Evolutionary conservation across 2,113 vertebrate genomes (phyloP).

Genomic region (Engraulis encrasicolus): DNA sequence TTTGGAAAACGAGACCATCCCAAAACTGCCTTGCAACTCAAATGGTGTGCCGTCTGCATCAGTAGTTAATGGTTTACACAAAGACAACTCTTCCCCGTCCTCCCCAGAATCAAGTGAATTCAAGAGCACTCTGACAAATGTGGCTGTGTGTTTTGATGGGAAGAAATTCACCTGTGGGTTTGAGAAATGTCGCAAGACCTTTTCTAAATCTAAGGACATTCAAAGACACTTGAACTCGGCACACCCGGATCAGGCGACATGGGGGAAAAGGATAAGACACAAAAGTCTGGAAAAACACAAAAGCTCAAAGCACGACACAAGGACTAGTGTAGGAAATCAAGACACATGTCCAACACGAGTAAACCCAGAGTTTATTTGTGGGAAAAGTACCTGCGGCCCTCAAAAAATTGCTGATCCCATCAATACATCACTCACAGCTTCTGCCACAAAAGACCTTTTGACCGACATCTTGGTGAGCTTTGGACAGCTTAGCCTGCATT

Average conservation of each 20-base stretch:
- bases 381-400: slow-evolving; percentile 29
- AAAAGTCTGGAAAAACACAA: slow-evolving; percentile 63
- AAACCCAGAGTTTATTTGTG: slow-evolving; percentile 43
- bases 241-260: slow-evolving; percentile 83
- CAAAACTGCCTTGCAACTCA: slow-evolving; percentile 28
- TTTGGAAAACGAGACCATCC: slow-evolving; percentile 28
- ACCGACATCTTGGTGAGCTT: slow-evolving; percentile 87
- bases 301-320: slow-evolving; percentile 56
- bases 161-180: slow-evolving; percentile 88
- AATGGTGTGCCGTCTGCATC: slow-evolving; percentile 32
- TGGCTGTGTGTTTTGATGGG: slow-evolving; percentile 88
- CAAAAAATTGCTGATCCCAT: slow-evolving; percentile 30
- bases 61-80: slow-evolving; percentile 44
- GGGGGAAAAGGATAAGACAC: slow-evolving; percentile 77
- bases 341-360: slow-evolving; percentile 17
- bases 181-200: slow-evolving; percentile 86
- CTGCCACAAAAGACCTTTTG: slow-evolving; percentile 76
- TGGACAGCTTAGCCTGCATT: slow-evolving; percentile 87
- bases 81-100: slow-evolving; percentile 34
- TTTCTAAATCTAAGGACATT: slow-evolving; percentile 84
- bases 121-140: slow-evolving; percentile 64
- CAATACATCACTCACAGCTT: slow-evolving; percentile 38
- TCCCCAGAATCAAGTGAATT: slow-evolving; percentile 55
- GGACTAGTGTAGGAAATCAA: slow-evolving; percentile 49
- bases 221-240: slow-evolving; percentile 87